Evolutionary conservation across 2,113 vertebrate genomes (phyloP), one percentile per base, ranked within the genome.

Genomic region (Tympanuchus pallidicinctus): DNA sequence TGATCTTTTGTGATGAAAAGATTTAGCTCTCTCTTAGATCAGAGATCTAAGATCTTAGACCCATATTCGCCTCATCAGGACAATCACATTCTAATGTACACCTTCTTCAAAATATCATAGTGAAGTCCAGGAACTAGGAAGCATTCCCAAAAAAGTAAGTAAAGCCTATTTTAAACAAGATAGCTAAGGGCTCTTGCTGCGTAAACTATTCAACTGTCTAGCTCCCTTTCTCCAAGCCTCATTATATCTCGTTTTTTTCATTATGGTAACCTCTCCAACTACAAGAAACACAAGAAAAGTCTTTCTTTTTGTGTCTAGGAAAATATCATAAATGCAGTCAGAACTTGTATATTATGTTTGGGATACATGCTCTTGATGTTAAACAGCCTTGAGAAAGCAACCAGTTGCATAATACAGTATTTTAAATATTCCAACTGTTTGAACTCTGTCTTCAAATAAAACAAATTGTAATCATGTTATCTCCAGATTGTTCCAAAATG

Each of bases 291-390:
- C 8, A 73, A n/a, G 11, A 67, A 22, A 32, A 24, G 11, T 7
- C 15, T 12, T 75, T 75, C 24, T 34, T 71, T 81, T 80, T 2
- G 9, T 25, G 5, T 57, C 20, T 45, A 59, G 67, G 21, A 6
- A 8, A 87, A 25, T 38, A 42, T 1, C 0, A 0, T 47, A 70
- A 76, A 19, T 25, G 15, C 32, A n/a, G 18, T 79, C 19, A 89
- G 25, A 75, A 36, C 5, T 22, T 57, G 4, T 28, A 0, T 25
- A 0, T 25, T 9, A 9, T 30, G 84, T 24, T 75, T 78, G 28
- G 11, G 38, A n/a, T 56, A 61, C 1, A 36, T 12, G 8, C 5
- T 82, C 5, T 72, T 52, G 15, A 52, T 40, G 14, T 79, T 63
- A 84, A 93, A 64, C 5, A 84, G 24, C n/a, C 25, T n/a, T 54